Conservation (phyloP, 2,888 invertebrate species). For the Malthinus seriepunctatus region DNA sequence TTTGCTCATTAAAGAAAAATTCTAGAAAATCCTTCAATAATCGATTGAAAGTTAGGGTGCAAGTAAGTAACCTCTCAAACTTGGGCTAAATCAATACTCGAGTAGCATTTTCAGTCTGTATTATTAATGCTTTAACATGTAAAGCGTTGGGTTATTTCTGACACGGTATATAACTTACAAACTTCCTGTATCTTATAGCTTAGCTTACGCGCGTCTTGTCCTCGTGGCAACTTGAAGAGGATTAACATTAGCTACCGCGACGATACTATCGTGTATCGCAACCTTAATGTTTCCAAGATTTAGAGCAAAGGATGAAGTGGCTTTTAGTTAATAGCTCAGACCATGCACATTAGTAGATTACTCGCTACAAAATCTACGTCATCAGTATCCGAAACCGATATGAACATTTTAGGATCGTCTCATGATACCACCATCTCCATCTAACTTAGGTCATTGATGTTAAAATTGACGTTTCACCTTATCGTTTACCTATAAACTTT, state of each 20-base stretch:
- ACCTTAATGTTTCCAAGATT: conserved; percentile 36
- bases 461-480: conserved; percentile 13
- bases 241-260: conserved; percentile 29
- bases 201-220: conserved; percentile 16
- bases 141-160: conserved; percentile 28
- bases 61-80: conserved; percentile 24
- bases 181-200: conserved; percentile 10
- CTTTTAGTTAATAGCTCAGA: conserved; percentile 34
- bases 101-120: conserved; percentile 26
- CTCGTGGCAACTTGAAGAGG: conserved; percentile 24
- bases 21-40: conserved; percentile 1
- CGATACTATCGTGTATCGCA: conserved; percentile 36
- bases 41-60: conserved; percentile 19
- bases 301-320: conserved; percentile 35
- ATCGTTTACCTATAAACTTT: conserved; percentile 18
- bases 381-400: conserved; percentile 25
- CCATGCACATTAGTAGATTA: conserved; percentile 33
- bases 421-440: conserved; percentile 3
- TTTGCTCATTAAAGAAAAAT: neutral
- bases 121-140: conserved; percentile 38
- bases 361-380: conserved; percentile 30
- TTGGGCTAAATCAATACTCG: conserved; percentile 23
- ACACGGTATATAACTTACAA: conserved; percentile 17
- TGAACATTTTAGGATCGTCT: conserved; percentile 15
- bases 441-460: neutral